phyloP scores from a whole-genome alignment of 30 jellyfish, hydroid and myxozoan species.

The Turritopsis rubra region DNA sequence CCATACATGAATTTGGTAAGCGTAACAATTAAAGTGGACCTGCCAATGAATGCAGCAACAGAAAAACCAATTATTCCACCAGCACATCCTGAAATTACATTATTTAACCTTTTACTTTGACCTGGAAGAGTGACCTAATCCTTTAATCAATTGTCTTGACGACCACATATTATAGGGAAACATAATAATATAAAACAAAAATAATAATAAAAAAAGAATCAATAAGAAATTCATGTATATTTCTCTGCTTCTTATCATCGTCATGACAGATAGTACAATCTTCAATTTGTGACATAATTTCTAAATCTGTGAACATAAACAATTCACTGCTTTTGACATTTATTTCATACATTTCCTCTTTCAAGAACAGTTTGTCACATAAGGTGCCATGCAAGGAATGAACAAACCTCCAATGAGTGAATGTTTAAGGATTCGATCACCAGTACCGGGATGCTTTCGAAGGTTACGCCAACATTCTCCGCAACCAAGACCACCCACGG shows the following conservation, averaged over 20 bases:
- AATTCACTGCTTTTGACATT: neutral
- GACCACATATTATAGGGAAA: no score
- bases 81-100: neutral
- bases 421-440: neutral
- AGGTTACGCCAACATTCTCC: constrained; percentile 17
- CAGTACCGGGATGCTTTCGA: constrained; percentile 11
- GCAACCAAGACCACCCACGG: constrained; percentile 8
- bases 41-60: neutral
- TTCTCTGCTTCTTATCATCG: no score
- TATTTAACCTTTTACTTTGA: no score
- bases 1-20: constrained; percentile 3
- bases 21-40: neutral
- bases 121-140: no score
- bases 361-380: neutral
- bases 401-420: constrained; percentile 1
- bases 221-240: no score
- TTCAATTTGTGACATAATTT: neutral
- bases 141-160: no score
- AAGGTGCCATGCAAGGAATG: neutral
- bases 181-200: no score
- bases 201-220: no score
- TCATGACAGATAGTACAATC: no score
- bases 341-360: neutral
- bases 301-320: neutral
- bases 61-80: constrained; percentile 4